These are phyloP conservation scores for Xestoiulus laeticollis DNA, from an alignment of 2,888 invertebrate genomes.

Conservation along the genomic window DNA sequence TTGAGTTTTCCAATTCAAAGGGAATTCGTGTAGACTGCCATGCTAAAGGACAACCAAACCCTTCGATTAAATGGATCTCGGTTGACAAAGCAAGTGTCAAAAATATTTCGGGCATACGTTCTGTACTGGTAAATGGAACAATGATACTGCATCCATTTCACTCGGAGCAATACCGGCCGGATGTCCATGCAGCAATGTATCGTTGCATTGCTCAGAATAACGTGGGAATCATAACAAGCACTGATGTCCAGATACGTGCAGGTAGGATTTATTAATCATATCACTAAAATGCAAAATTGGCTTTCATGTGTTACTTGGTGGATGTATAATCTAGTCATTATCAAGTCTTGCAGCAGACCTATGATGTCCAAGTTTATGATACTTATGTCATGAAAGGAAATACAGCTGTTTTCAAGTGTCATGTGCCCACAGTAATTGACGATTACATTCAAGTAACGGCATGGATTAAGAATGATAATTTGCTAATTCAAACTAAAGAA, in stretches of 20 bases:
- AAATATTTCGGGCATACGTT: slow-evolving; percentile 24
- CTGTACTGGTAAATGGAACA: not conserved
- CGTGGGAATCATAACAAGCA: slow-evolving; percentile 44
- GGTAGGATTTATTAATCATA: too few relatives aligned
- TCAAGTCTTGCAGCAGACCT: slow-evolving; percentile 14
- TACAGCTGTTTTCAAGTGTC: slow-evolving; percentile 53
- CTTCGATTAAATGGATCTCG: slow-evolving; percentile 42
- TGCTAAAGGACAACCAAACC: slow-evolving; percentile 43
- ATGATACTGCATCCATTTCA: slow-evolving; percentile 45
- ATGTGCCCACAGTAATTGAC: slow-evolving; percentile 44
- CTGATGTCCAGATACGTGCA: slow-evolving; percentile 49
- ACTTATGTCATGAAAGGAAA: slow-evolving; percentile 52
- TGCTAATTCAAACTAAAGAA: slow-evolving; percentile 46
- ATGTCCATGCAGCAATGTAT: slow-evolving; percentile 50
- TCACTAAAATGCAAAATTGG: too few relatives aligned
- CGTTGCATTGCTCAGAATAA: not conserved
- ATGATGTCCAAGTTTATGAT: slow-evolving; percentile 55
- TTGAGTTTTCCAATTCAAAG: slow-evolving; percentile 34
- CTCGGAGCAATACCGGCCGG: slow-evolving; percentile 49
- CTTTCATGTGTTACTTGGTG: too few relatives aligned
- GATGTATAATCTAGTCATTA: too few relatives aligned
- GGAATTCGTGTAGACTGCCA: slow-evolving; percentile 12
- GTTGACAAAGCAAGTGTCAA: slow-evolving; percentile 1
- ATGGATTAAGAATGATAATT: slow-evolving; percentile 54
- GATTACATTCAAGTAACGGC: slow-evolving; percentile 46